phyloP scores from a whole-genome alignment of 2,113 vertebrate genomes.

The Ciconia stormi region DNA sequence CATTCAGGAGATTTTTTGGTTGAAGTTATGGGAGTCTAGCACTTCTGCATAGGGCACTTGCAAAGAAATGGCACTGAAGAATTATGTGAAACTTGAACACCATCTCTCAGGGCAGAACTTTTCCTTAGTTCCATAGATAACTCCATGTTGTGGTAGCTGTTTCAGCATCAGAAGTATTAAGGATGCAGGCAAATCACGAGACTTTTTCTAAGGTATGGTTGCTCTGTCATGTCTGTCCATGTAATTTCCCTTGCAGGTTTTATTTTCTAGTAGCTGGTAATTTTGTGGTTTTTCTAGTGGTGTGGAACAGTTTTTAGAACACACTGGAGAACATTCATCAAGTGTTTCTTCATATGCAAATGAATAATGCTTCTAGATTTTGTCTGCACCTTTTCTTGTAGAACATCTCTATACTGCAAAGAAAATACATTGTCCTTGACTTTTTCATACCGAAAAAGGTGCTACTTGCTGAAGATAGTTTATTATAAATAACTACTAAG shows the following conservation, averaged over 20 bases:
- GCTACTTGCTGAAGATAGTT: slow-evolving; percentile 49
- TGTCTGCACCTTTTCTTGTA: neutral
- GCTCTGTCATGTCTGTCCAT: neutral
- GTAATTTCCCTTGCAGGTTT: neutral
- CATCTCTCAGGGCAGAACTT: neutral
- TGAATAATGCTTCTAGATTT: neutral
- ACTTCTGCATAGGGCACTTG: neutral
- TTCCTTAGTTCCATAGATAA: slow-evolving; percentile 13
- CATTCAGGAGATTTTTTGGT: neutral
- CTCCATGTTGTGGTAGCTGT: neutral
- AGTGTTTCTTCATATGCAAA: neutral
- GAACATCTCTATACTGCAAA: neutral
- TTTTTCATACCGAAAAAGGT: slow-evolving; percentile 56
- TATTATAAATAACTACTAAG: slow-evolving; percentile 63
- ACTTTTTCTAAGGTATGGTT: neutral
- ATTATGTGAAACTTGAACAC: neutral
- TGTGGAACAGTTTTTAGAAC: neutral
- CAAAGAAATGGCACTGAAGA: neutral
- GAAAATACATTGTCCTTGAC: slow-evolving; percentile 41
- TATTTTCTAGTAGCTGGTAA: neutral
- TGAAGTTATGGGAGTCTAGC: neutral
- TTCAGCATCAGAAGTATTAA: neutral
- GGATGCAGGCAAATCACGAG: neutral
- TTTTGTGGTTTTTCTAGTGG: neutral
- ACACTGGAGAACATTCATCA: neutral